Base-by-base conservation (phyloP, 1,140 invertebrate genomes). In the Pseudomyrmex concolor region DNA sequence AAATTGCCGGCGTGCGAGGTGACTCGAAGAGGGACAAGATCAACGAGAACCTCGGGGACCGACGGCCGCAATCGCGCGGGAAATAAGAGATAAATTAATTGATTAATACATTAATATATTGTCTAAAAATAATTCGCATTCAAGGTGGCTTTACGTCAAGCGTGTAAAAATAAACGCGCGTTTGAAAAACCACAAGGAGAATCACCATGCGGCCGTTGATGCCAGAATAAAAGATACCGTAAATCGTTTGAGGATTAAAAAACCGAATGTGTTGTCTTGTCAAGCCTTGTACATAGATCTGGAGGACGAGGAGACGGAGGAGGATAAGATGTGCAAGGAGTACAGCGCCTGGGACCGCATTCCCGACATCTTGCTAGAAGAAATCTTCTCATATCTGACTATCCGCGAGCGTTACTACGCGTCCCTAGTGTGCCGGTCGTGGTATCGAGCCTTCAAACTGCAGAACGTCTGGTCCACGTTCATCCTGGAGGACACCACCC, bases 311-410 rank as follows among this genome's bases (percentile, higher is more conserved):
- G 94, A 95, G 7, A 89, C 92, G 8, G 89, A 92, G 5, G 91
- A 94, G n/a, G 92, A 94, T 19, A 90, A 91, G 48, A 55, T 83
- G 19, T 86, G 89, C n/a, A 91, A 93, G 59, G 87, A 90, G 13
- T 95, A 95, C 80, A 96, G 95, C 15, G 82, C 93, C 19, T 98
- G 97, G 97, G 94, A 94, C 73, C 93, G 95, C 66, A 91, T 97
- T 25, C 97, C 97, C 0, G 96, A 98, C 89, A 94, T 98, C 17
- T 85, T 98, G 4, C 90, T 98, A 10, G 97, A 98, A 91, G 94
- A 97, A 90, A 96, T 98, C 68, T 98, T 97, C 90, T 94, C 95
- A 0, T 95, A 97, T 89, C 92, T 98, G 13, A 95, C 93, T 0
- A 96, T 97, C 17, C 95, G 95, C 48, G 95, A 97, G 86, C 94